A percentile compares a stretch with the other conserved stretches of the same genome.
Evolutionary conservation across 2,888 invertebrate species (phyloP).

Genomic region (Plebejus anna): DNA sequence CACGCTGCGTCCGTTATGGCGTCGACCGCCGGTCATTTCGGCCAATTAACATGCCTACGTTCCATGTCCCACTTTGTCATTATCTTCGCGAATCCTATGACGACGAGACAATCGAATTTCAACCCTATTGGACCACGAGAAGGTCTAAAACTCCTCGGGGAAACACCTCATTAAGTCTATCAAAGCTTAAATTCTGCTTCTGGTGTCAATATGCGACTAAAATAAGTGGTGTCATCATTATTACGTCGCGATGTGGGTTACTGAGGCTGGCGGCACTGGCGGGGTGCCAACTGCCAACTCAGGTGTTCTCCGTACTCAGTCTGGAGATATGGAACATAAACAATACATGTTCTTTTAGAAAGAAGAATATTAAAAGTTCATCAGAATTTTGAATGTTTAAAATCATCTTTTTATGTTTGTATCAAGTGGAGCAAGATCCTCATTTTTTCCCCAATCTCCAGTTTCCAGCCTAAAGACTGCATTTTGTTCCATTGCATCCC

Average conservation of each 20-base stretch:
- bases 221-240: slow-evolving; percentile 14
- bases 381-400: too few species aligned
- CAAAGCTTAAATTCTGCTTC: background rate
- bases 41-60: slow-evolving; percentile 77
- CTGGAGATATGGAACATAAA: background rate
- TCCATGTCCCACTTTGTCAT: slow-evolving; percentile 66
- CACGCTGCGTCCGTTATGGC: slow-evolving; percentile 69
- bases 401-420: too few species aligned
- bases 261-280: background rate
- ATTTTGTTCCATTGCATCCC: too few species aligned
- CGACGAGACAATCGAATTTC: background rate
- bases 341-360: background rate
- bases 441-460: too few species aligned
- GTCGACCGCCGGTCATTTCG: slow-evolving; percentile 68
- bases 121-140: background rate
- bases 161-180: background rate
- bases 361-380: background rate
- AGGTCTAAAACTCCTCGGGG: slow-evolving; percentile 31
- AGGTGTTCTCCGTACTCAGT: background rate
- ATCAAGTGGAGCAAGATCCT: too few species aligned
- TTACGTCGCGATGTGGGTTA: slow-evolving; percentile 11
- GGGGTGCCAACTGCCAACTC: slow-evolving; percentile 1
- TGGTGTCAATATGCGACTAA: slow-evolving; percentile 9
- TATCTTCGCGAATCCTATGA: slow-evolving; percentile 62
- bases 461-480: too few species aligned